Base-by-base conservation (phyloP, 2,888 invertebrate genomes). In the Rhamnusium bicolor region DNA sequence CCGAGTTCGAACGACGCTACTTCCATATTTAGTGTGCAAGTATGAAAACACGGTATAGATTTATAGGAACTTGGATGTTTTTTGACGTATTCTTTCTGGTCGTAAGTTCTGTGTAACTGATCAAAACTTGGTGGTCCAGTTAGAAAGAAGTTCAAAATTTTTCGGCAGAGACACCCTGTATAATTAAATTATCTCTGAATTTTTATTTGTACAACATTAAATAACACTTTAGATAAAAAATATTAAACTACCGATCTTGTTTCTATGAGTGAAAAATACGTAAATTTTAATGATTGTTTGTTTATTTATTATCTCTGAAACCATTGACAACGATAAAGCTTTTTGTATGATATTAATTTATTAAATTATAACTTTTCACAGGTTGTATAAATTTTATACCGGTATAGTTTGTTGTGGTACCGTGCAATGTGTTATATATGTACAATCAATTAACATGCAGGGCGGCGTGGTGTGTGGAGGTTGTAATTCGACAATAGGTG, bases 151-250 rank as follows among this genome's bases (percentile, higher is more conserved):
- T n/a, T n/a, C n/a, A n/a, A n/a, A n/a, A n/a, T n/a, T n/a, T n/a
- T n/a, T n/a, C n/a, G n/a, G n/a, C n/a, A n/a, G n/a, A 24, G 24
- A 4, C 24, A 24, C 24, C 6, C 24, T 6, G 6, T 24, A 24
- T 24, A 6, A 24, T 24, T 24, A 24, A 4, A 40, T 40, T 40
- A 40, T 40, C 40, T 40, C 12, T 40, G 12, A 1, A 14, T n/a
- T n/a, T 40, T 4, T 40, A 32, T 32, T 32, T 32, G 32, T 32
- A n/a, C 40, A n/a, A n/a, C n/a, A 40, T 40, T 40, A 40, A 54
- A 21, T 54, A 54, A 54, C 24, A 24, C 54, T 54, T 21, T 24
- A 54, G 54, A 56, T 56, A 56, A 56, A 6, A 56, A 56, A 56
- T 16, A 56, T 27, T 27, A 27, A 54, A 56, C 27, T 27, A 27